phyloP scores from a whole-genome alignment of 1,140 invertebrate genomes.

The Macrosteles quadrilineatus region DNA sequence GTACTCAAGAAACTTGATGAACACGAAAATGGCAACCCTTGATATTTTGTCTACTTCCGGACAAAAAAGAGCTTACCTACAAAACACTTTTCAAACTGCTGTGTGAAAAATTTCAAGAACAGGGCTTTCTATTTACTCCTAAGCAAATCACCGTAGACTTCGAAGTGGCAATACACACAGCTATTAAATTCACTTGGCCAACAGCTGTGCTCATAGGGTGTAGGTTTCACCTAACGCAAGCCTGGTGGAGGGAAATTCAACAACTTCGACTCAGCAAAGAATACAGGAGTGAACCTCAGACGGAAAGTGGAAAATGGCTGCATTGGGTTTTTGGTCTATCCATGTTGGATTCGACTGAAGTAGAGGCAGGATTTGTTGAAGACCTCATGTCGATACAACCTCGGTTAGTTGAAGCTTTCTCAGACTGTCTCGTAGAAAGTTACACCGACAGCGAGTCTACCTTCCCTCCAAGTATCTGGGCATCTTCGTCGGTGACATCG shows the following conservation, averaged over 20 bases:
- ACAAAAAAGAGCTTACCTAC: background rate
- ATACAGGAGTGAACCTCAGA: too few relatives aligned
- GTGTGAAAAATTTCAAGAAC: background rate
- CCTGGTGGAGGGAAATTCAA: background rate
- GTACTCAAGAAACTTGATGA: background rate
- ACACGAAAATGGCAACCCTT: background rate
- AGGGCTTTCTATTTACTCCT: background rate
- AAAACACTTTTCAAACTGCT: background rate
- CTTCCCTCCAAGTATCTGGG: too few relatives aligned
- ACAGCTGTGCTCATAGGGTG: background rate
- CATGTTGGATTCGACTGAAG: background rate
- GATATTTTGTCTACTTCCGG: too few relatives aligned
- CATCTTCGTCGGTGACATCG: background rate
- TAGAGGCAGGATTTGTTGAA: too few relatives aligned
- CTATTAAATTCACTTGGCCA: background rate
- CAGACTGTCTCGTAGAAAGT: background rate
- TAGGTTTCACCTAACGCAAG: background rate
- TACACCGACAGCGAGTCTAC: too few relatives aligned
- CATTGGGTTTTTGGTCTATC: background rate
- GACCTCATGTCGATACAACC: too few relatives aligned
- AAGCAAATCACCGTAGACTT: background rate
- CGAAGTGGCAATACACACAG: too few relatives aligned
- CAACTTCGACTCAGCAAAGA: too few relatives aligned
- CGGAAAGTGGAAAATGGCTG: too few relatives aligned
- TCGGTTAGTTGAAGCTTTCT: background rate